Evolutionary conservation across 2,113 vertebrate species (phyloP), one percentile per base, ranked within the genome.

Genomic region (Scophthalmus maximus): DNA sequence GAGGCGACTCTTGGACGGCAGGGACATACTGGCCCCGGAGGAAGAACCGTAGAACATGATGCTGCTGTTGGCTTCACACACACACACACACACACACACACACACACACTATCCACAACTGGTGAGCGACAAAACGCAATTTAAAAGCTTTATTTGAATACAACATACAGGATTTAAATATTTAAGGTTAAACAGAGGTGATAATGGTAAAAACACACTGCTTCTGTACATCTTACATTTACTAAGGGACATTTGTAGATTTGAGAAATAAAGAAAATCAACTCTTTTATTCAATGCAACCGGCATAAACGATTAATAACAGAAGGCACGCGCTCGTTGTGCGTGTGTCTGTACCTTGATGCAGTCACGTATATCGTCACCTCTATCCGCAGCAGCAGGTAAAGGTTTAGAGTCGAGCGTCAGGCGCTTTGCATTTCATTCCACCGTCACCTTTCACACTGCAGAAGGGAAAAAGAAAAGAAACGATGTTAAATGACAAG

Each of bases 1-100:
- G 76, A 98, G 90, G 9, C 95, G 96, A 90, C 68, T 95, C 91
- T 97, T 98, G 87, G 95, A 94, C 0, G 96, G 96, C 0, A 97
- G 95, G 64, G 96, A 95, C 97, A 96, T 96, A 87, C 91, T 92
- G 70, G 94, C 91, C 88, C 91, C 91, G 1, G 93, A 93, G 6
- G 95, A 95, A 6, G 96, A 95, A 71, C 96, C 96, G 83, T 98
- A 98, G 63, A 99, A 98, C 97, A 99, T 96, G 36, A 76, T 77
- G 93, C 27, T 81, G 8, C 68, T 69, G 40, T 64, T 61, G 72
- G 59, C 29, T 72, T 66, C 76, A 66, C 81, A 78, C 52, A 68
- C 61, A n/a, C n/a, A n/a, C n/a, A n/a, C n/a, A n/a, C n/a, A n/a
- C n/a, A n/a, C n/a, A n/a, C n/a, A n/a, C n/a, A n/a, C n/a, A n/a